Conservation (phyloP, 2,888 invertebrate genomes). For the Apodemia zela region DNA sequence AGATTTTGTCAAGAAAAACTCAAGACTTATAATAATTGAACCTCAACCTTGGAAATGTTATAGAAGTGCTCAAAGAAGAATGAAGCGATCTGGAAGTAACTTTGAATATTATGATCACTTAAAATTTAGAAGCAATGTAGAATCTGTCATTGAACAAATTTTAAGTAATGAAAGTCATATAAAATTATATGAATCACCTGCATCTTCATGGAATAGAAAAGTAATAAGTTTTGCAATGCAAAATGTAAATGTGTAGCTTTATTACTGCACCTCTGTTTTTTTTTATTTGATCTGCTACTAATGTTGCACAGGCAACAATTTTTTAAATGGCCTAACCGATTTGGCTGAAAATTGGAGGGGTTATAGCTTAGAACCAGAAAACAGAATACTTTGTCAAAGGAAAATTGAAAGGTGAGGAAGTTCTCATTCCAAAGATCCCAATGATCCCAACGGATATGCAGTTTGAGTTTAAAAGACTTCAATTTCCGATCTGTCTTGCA, state of each 20-base stretch:
- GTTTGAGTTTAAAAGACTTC: too few species aligned
- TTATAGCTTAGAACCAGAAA: too few species aligned
- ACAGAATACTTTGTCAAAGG: too few species aligned
- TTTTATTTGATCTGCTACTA: too few species aligned
- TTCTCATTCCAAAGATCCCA: too few species aligned
- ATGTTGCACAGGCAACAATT: too few species aligned
- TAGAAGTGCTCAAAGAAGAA: slow-evolving; percentile 85
- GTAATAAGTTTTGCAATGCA: slow-evolving; percentile 80
- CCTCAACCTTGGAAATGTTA: slow-evolving; percentile 94
- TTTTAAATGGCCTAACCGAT: too few species aligned
- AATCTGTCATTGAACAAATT: slow-evolving; percentile 80
- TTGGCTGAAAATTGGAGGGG: too few species aligned
- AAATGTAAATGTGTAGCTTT: slow-evolving; percentile 26
- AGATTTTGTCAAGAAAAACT: slow-evolving; percentile 68
- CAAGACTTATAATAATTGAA: slow-evolving; percentile 85
- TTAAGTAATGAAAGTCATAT: slow-evolving; percentile 50
- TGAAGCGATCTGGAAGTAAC: slow-evolving; percentile 81
- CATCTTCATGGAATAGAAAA: slow-evolving; percentile 85
- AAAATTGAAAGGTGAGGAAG: too few species aligned
- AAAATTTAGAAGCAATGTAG: slow-evolving; percentile 82
- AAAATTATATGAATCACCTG: slow-evolving; percentile 79
- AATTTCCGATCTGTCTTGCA: too few species aligned
- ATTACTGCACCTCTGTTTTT: too few species aligned
- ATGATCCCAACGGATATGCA: too few species aligned
- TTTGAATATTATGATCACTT: slow-evolving; percentile 83